Evolutionary conservation across 2,888 invertebrate genomes (phyloP), one percentile per base, ranked within the genome.

Genomic region (Drosophila nr. perissopoda): DNA sequence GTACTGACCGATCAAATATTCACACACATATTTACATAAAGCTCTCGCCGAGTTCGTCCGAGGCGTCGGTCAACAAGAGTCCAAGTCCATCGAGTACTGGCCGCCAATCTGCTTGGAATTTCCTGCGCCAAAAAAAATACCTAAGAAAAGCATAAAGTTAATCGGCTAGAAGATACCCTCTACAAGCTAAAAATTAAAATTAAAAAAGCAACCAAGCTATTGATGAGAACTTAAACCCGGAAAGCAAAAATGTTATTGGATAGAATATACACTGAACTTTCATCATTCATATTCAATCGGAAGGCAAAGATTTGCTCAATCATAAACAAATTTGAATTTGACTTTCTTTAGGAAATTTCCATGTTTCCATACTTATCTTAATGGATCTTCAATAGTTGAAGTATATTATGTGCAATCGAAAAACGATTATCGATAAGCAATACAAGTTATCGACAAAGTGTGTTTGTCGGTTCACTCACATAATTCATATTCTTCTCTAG

Each of bases 1-100:
- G 87, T 86, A 88, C 87, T 86, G 76, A 71, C 78, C 81, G 69
- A 84, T 87, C 65, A 89, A 84, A 87, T 75, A 80, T 83, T 71
- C 77, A 66, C 76, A 73, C 76, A 31, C 18, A 51, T 71, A 78
- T 78, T 74, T 74, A 72, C 68, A 51, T 65, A 71, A 73, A 80
- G 71, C 73, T 82, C 66, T 51, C n/a, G 69, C 62, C 31, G 31
- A 57, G 57, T 68, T 73, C 67, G 61, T 45, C 62, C 76, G 66
- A 56, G 52, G 62, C 62, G 52, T 52, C 79, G 78, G 78, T 78
- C 78, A 79, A 72, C 67, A 38, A 48, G 42, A 49, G 71, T 68
- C 62, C 76, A 76, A 78, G 79, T 78, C 71, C 58, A 69, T 60
- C 38, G 78, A 60, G 34, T 49, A 68, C 64, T 74, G 38, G 33